A percentile compares a stretch with the other conserved stretches of the same genome.
Evolutionary conservation across 2,888 invertebrate genomes (phyloP).

Genomic region (Chromoteleia sp.): DNA sequence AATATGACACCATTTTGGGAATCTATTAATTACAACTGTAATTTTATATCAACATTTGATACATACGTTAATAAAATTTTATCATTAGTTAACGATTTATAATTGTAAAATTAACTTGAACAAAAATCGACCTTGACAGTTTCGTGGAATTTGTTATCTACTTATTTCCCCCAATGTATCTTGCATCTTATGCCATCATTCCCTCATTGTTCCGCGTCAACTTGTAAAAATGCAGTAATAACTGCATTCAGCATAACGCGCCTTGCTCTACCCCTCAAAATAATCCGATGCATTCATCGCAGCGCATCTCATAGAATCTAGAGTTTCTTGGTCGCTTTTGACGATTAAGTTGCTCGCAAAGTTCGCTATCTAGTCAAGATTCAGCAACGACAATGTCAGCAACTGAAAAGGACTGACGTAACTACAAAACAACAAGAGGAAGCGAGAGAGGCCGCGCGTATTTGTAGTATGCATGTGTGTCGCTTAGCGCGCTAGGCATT

Average conservation of each 20-base stretch:
- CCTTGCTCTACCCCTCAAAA: not conserved
- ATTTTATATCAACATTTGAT: no score
- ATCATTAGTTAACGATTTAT: no score
- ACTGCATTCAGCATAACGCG: not conserved
- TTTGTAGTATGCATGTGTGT: constrained; percentile 38
- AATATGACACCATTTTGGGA: no score
- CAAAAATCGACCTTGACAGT: no score
- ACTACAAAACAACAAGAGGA: constrained; percentile 41
- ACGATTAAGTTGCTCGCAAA: constrained; percentile 50
- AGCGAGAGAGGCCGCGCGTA: constrained; percentile 7
- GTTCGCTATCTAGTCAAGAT: constrained; percentile 60
- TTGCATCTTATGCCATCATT: not conserved
- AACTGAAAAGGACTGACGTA: constrained; percentile 59
- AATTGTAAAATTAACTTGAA: no score
- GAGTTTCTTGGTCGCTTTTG: constrained; percentile 38
- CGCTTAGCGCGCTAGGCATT: constrained; percentile 67
- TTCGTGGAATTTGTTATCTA: constrained; percentile 1
- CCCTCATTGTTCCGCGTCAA: not conserved
- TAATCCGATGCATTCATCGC: constrained; percentile 11
- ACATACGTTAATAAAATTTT: no score
- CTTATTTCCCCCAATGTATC: not conserved
- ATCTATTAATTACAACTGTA: no score
- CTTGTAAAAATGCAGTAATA: not conserved
- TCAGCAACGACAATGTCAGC: constrained; percentile 52
- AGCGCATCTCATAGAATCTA: not conserved